Evolutionary conservation across 1,140 invertebrate genomes (phyloP).

Genomic region (Aphaenogaster rudis): DNA sequence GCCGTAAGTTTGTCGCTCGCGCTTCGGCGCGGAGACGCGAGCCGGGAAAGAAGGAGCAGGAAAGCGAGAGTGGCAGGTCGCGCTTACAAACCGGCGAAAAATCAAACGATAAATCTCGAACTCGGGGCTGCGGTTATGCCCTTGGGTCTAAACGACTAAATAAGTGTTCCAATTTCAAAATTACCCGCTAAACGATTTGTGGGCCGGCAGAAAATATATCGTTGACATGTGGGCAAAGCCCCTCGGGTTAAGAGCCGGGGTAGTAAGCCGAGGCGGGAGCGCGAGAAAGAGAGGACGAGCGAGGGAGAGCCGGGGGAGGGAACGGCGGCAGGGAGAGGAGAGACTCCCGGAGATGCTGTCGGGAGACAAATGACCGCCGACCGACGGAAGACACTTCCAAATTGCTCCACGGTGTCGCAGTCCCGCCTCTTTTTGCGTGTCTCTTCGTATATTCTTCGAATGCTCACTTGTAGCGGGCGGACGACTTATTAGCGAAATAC

Average conservation of each 20-base stretch:
- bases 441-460: conserved; percentile 72
- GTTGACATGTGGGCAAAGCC: conserved; percentile 85
- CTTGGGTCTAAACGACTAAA: conserved; percentile 85
- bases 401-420: conserved; percentile 78
- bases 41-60: conserved; percentile 12
- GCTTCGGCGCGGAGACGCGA: not conserved
- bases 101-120: conserved; percentile 74
- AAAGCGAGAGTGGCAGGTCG: conserved; percentile 51
- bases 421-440: conserved; percentile 72
- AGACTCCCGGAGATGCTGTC: conserved; percentile 73
- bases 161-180: conserved; percentile 87
- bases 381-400: conserved; percentile 78
- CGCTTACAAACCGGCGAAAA: conserved; percentile 74
- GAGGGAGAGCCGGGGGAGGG: conserved; percentile 65
- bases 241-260: conserved; percentile 70
- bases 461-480: conserved; percentile 65
- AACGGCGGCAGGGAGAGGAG: conserved; percentile 68
- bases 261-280: conserved; percentile 40
- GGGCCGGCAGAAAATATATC: conserved; percentile 86
- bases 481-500: conserved; percentile 77
- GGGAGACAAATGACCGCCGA: conserved; percentile 80
- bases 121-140: conserved; percentile 78
- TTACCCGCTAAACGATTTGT: conserved; percentile 86
- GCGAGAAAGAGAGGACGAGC: conserved; percentile 50
- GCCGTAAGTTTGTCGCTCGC: conserved; percentile 53